Evolutionary conservation across 2,113 vertebrate species (phyloP).

Genomic region (Kryptolebias marmoratus): DNA sequence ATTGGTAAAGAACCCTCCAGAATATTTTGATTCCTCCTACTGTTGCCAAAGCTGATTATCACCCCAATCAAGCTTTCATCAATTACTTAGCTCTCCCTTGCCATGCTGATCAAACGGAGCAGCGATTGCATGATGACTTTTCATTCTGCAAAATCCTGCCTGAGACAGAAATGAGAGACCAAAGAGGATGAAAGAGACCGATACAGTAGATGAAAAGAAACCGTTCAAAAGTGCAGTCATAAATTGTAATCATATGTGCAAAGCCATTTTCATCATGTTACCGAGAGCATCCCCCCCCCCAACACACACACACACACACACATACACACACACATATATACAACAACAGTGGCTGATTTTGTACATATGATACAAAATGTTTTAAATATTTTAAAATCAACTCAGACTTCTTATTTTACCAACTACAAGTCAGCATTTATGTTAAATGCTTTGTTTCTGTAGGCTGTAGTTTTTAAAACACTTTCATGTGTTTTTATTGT

Average conservation of each 20-base stretch:
- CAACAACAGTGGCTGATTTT: not conserved
- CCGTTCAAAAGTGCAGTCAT: constrained; percentile 57
- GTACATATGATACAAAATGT: not conserved
- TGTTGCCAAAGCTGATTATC: constrained; percentile 71
- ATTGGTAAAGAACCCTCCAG: constrained; percentile 35
- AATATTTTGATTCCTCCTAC: constrained; percentile 50
- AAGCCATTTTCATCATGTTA: constrained; percentile 37
- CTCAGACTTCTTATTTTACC: not conserved
- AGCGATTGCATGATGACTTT: constrained; percentile 29
- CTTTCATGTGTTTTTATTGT: too few relatives aligned
- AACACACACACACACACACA: constrained; percentile 25
- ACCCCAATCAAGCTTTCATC: constrained; percentile 74
- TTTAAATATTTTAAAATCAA: not conserved
- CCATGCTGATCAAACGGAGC: constrained; percentile 54
- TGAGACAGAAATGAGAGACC: constrained; percentile 23
- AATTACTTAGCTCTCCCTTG: constrained; percentile 65
- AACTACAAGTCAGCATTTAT: not conserved
- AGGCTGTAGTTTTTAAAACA: not conserved
- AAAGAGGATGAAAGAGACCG: constrained; percentile 13
- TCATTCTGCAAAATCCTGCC: constrained; percentile 14
- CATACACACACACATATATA: constrained; percentile 4
- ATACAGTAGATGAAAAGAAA: constrained; percentile 56
- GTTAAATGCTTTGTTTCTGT: not conserved
- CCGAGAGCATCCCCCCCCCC: not conserved
- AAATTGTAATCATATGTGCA: constrained; percentile 68